Conservation (phyloP, 35 echinoderm and acorn worm genomes). For the Diadema setosum region DNA sequence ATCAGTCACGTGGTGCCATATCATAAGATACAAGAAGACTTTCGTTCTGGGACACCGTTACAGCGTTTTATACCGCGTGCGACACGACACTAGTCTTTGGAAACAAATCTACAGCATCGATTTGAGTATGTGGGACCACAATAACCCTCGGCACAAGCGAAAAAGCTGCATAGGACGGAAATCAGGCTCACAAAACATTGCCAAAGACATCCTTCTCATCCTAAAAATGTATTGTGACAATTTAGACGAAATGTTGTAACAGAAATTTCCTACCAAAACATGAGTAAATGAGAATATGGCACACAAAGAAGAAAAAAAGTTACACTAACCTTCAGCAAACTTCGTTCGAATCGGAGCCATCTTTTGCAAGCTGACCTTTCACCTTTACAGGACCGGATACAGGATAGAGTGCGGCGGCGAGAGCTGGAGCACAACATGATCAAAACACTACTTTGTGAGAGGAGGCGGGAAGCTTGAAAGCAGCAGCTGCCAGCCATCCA, state of each 20-base stretch:
- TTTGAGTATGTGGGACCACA: too few relatives aligned
- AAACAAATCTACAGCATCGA: too few relatives aligned
- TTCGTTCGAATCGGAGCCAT: constrained; percentile 54
- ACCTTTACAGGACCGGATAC: background rate
- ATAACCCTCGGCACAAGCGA: too few relatives aligned
- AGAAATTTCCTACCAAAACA: background rate
- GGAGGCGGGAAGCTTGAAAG: background rate
- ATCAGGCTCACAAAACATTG: background rate
- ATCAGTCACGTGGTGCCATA: too few relatives aligned
- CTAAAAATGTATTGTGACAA: background rate
- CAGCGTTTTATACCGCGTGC: too few relatives aligned
- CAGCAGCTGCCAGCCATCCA: background rate
- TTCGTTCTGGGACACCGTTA: too few relatives aligned
- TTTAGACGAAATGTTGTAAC: too few relatives aligned
- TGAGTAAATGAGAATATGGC: background rate
- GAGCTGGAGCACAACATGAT: too few relatives aligned
- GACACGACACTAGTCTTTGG: too few relatives aligned
- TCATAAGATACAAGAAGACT: too few relatives aligned
- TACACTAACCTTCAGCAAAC: constrained; percentile 36
- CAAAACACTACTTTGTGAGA: too few relatives aligned
- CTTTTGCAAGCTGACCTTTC: background rate
- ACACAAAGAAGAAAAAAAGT: background rate
- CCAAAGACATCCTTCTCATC: background rate
- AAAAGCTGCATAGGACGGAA: too few relatives aligned
- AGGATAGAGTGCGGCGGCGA: background rate